Percentiles rank a stretch among this genome's conserved stretches.
phyloP scores from a whole-genome alignment of 2,888 invertebrate species.

The Eupithecia inturbata region DNA sequence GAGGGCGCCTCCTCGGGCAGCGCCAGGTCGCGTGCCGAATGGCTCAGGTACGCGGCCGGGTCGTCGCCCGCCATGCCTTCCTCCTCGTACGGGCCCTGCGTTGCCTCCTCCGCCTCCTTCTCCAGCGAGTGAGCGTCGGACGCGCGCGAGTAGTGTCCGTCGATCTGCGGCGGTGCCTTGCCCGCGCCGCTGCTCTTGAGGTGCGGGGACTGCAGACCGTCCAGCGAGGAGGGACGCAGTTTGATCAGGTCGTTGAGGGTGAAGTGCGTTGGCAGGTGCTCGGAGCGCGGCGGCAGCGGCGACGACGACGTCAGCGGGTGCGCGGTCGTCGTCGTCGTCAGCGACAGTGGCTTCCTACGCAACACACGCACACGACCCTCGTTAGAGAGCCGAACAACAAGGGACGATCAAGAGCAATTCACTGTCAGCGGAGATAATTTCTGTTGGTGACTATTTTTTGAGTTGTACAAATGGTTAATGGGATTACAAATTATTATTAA shows the following conservation, averaged over 20 bases:
- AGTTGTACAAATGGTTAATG: not conserved
- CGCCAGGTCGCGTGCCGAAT: constrained; percentile 64
- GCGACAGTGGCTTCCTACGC: constrained; percentile 81
- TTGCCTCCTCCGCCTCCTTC: constrained; percentile 77
- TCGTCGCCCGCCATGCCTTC: constrained; percentile 84
- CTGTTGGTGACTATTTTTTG: not conserved
- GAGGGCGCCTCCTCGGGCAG: constrained; percentile 78
- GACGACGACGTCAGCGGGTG: constrained; percentile 83
- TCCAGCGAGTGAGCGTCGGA: constrained; percentile 74
- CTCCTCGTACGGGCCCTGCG: constrained; percentile 86
- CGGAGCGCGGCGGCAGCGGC: constrained; percentile 81
- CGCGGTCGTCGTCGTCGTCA: constrained; percentile 84
- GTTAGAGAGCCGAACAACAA: constrained; percentile 61
- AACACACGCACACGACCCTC: constrained; percentile 67
- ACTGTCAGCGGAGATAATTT: not conserved
- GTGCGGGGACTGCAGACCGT: constrained; percentile 79
- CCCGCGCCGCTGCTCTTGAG: constrained; percentile 76
- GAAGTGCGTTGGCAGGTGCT: constrained; percentile 82
- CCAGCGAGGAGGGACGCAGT: constrained; percentile 79
- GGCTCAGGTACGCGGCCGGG: constrained; percentile 78
- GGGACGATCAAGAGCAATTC: constrained; percentile 33
- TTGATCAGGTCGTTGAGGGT: constrained; percentile 84
- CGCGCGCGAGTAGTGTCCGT: constrained; percentile 84
- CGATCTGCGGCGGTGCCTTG: constrained; percentile 84
- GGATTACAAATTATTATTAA: too few species aligned